phyloP scores from a whole-genome alignment of 2,113 vertebrate genomes.

The Empidonax traillii region DNA sequence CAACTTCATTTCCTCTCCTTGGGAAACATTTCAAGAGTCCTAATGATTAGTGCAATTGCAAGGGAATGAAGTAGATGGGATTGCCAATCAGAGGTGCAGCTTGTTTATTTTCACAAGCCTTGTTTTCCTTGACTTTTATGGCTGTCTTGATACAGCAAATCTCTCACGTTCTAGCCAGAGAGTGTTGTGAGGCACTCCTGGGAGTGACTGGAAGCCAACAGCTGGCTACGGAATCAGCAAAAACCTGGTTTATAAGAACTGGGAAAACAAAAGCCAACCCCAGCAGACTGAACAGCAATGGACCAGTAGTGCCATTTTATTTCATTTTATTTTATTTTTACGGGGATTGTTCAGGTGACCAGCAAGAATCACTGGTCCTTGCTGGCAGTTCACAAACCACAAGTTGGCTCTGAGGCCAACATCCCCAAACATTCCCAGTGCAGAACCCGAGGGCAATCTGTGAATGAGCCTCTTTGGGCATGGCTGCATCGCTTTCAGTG shows the following conservation, averaged over 20 bases:
- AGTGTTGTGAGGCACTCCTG: constrained; percentile 43
- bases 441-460: not conserved
- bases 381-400: not conserved
- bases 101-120: constrained; percentile 64
- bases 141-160: constrained; percentile 65
- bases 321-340: not conserved
- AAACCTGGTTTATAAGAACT: not conserved
- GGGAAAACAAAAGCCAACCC: not conserved
- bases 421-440: not conserved
- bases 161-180: constrained; percentile 57
- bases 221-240: not conserved
- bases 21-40: constrained; percentile 75
- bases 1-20: constrained; percentile 78
- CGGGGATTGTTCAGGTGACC: not conserved
- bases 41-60: constrained; percentile 68
- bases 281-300: not conserved
- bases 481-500: not conserved
- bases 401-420: not conserved
- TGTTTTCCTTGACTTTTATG: constrained; percentile 60
- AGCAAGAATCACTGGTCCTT: not conserved
- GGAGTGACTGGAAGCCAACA: constrained; percentile 24
- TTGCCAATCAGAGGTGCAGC: constrained; percentile 53
- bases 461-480: not conserved
- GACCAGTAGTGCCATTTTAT: not conserved
- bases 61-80: not conserved